Conservation (phyloP, 2,113 vertebrate genomes). For the Halichoeres trimaculatus region DNA sequence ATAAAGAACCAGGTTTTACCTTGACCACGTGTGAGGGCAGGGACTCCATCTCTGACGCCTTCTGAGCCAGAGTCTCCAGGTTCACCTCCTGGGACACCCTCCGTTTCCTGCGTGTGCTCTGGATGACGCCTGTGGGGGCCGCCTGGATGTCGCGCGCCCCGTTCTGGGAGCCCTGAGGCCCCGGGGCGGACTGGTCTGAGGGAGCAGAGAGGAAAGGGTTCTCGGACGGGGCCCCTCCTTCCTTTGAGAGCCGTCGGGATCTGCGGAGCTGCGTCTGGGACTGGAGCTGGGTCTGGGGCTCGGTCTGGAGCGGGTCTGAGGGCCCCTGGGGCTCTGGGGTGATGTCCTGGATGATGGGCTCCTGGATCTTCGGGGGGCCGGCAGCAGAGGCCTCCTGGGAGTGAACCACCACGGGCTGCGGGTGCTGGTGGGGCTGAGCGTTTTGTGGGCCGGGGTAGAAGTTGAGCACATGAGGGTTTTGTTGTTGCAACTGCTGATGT, state of each 20-base stretch:
- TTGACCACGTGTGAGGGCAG: slow-evolving; percentile 80
- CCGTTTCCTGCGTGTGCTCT: slow-evolving; percentile 89
- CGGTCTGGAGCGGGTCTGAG: slow-evolving; percentile 81
- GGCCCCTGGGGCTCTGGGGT: slow-evolving; percentile 84
- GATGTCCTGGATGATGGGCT: slow-evolving; percentile 81
- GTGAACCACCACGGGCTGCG: slow-evolving; percentile 83
- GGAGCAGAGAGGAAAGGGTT: slow-evolving; percentile 72
- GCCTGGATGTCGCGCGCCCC: slow-evolving; percentile 80
- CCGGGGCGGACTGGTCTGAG: slow-evolving; percentile 44
- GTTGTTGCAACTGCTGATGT: slow-evolving; percentile 84
- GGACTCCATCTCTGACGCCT: slow-evolving; percentile 94
- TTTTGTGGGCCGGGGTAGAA: slow-evolving; percentile 70
- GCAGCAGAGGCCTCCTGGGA: slow-evolving; percentile 86
- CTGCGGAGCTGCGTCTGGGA: slow-evolving; percentile 87
- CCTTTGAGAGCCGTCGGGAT: slow-evolving; percentile 94
- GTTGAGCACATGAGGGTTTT: slow-evolving; percentile 78
- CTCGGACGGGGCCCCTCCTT: slow-evolving; percentile 86
- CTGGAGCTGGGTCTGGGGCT: slow-evolving; percentile 62
- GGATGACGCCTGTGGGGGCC: slow-evolving; percentile 90
- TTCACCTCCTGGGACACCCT: slow-evolving; percentile 95
- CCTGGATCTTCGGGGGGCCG: slow-evolving; percentile 83
- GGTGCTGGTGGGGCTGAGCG: slow-evolving; percentile 63
- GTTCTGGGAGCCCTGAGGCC: slow-evolving; percentile 71
- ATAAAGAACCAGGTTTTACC: slow-evolving; percentile 61
- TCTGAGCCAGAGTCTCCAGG: slow-evolving; percentile 94